These are phyloP conservation scores for Lamellibrachia columna DNA, from an alignment of 2,888 invertebrate genomes.

Conservation along the genomic window DNA sequence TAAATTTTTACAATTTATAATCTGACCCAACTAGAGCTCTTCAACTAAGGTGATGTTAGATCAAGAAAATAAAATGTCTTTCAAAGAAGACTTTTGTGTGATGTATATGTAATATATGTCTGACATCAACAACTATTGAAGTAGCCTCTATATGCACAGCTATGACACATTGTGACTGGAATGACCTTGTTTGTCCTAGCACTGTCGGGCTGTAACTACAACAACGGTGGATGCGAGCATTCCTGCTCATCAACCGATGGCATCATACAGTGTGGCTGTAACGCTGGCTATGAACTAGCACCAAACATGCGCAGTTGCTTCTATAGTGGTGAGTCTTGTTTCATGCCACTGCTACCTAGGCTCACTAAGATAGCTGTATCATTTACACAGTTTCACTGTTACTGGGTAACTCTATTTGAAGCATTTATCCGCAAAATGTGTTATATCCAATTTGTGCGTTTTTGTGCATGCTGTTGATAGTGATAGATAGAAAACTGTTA, in stretches of 20 bases:
- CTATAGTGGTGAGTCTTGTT: not conserved
- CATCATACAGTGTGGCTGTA: not conserved
- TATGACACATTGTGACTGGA: not conserved
- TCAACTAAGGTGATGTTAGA: not conserved
- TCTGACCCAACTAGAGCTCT: not conserved
- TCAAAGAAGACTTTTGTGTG: no score
- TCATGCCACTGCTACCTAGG: no score
- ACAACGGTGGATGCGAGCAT: slow-evolving; percentile 26
- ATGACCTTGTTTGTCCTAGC: slow-evolving; percentile 1
- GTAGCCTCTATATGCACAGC: not conserved
- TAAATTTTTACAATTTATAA: not conserved
- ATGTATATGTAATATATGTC: no score
- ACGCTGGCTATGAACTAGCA: not conserved
- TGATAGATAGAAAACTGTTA: no score
- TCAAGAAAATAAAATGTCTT: not conserved
- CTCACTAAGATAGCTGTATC: no score
- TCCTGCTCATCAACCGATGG: not conserved
- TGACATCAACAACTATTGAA: not conserved
- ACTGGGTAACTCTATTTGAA: no score
- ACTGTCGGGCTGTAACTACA: slow-evolving; percentile 21
- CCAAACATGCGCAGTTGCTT: not conserved
- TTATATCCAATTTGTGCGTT: no score
- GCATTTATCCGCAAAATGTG: no score
- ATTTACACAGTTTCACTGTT: no score
- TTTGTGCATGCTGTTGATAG: no score